Evolutionary conservation across 2,888 invertebrate genomes (phyloP).

Genomic region (Myopa tessellatipennis): DNA sequence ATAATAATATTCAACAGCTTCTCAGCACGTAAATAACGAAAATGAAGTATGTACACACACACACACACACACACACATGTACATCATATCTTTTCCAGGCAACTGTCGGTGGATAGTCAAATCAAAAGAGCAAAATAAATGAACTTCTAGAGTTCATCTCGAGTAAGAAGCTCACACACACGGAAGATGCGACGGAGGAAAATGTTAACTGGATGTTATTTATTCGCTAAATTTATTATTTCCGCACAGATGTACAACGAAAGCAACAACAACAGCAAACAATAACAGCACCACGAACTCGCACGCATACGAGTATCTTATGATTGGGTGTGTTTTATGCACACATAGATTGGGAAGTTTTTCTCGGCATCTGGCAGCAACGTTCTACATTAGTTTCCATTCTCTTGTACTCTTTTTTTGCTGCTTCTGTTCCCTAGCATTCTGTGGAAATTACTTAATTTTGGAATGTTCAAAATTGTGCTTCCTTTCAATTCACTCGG

Average conservation of each 20-base stretch:
- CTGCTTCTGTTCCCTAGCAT: neutral
- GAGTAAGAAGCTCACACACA: neutral
- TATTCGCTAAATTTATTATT: constrained; percentile 51
- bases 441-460: constrained; percentile 32
- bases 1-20: constrained; percentile 10
- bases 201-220: constrained; percentile 49
- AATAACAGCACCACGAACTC: constrained; percentile 16
- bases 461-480: constrained; percentile 23
- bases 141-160: neutral
- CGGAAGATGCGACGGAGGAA: neutral
- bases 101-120: neutral
- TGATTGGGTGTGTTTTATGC: constrained; percentile 1
- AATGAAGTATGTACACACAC: neutral
- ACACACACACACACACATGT: neutral
- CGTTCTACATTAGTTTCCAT: neutral
- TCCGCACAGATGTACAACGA: constrained; percentile 47
- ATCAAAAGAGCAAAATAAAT: constrained; percentile 14
- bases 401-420: neutral
- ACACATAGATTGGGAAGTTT: too few relatives aligned
- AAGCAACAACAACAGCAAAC: constrained; percentile 12
- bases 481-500: neutral
- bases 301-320: neutral
- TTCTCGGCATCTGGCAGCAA: neutral
- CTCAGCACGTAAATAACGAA: neutral
- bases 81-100: neutral